These are phyloP conservation scores for Symphodus melops DNA, from an alignment of 2,113 vertebrate species.

Conservation along the genomic window DNA sequence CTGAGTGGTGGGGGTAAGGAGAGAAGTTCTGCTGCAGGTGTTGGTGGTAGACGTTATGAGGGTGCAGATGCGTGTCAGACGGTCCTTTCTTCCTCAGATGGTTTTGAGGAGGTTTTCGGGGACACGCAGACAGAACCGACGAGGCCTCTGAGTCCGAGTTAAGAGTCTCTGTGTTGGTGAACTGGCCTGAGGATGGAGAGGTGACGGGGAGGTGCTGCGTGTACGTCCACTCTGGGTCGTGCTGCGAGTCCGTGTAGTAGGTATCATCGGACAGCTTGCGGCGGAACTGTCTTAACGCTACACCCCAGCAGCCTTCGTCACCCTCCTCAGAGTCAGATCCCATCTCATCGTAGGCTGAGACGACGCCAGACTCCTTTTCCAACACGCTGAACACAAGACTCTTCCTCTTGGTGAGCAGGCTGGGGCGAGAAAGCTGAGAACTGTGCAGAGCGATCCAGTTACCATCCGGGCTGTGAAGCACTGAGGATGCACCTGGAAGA, in stretches of 20 bases:
- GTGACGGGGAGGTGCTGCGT: constrained; percentile 82
- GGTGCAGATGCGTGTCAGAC: constrained; percentile 61
- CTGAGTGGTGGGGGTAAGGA: constrained; percentile 56
- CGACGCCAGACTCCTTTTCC: constrained; percentile 88
- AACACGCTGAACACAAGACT: constrained; percentile 89
- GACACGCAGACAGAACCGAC: constrained; percentile 82
- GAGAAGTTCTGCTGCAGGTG: constrained; percentile 66
- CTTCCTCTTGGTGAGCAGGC: constrained; percentile 91
- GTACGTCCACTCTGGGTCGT: constrained; percentile 83
- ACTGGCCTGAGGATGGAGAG: constrained; percentile 87
- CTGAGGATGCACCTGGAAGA: constrained; percentile 82
- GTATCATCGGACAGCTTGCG: constrained; percentile 82
- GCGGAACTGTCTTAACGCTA: constrained; percentile 74
- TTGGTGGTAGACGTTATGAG: constrained; percentile 67
- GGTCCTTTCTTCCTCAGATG: constrained; percentile 82
- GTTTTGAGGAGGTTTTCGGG: constrained; percentile 68
- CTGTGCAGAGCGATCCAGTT: constrained; percentile 95
- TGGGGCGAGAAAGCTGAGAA: constrained; percentile 82
- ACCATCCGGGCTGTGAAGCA: constrained; percentile 93
- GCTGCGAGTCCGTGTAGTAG: constrained; percentile 83
- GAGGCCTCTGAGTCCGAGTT: constrained; percentile 93
- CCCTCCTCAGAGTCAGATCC: constrained; percentile 88
- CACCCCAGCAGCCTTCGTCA: constrained; percentile 74
- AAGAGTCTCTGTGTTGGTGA: constrained; percentile 88
- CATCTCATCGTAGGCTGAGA: constrained; percentile 93